phyloP scores from a whole-genome alignment of 2,113 vertebrate genomes.

The Globicephala melas region DNA sequence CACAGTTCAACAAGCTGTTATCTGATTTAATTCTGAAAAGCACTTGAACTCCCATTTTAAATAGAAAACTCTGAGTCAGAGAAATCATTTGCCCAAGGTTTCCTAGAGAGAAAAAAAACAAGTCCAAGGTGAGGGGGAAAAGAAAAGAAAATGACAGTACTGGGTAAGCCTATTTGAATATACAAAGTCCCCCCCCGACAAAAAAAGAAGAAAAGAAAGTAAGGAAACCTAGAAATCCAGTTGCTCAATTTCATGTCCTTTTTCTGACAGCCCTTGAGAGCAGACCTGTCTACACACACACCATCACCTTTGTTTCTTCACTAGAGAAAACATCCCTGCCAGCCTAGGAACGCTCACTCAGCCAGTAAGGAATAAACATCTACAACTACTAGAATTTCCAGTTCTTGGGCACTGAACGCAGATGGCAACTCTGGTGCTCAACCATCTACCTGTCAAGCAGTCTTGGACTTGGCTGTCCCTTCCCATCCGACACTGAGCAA shows the following conservation, averaged over 20 bases:
- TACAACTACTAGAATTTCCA: neutral
- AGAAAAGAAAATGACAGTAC: neutral
- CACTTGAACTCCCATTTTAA: neutral
- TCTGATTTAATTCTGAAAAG: neutral
- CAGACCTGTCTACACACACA: neutral
- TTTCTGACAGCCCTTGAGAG: neutral
- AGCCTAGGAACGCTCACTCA: neutral
- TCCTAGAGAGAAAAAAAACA: neutral
- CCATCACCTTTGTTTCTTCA: neutral
- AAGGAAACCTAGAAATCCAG: neutral
- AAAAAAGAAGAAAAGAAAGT: no score
- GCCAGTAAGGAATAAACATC: conserved; percentile 29
- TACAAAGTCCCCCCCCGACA: no score
- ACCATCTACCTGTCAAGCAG: neutral
- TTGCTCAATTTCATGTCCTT: neutral
- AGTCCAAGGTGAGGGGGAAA: neutral
- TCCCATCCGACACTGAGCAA: neutral
- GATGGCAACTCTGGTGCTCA: neutral
- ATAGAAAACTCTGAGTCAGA: neutral
- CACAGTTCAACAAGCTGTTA: neutral
- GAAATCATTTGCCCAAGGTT: neutral
- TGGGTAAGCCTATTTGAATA: neutral
- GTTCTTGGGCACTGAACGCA: neutral
- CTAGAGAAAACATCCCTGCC: neutral
- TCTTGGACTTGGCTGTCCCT: neutral